Evolutionary conservation across 2,888 invertebrate species (phyloP).

Genomic region (Scaptodrosophila latifasciaeformis): DNA sequence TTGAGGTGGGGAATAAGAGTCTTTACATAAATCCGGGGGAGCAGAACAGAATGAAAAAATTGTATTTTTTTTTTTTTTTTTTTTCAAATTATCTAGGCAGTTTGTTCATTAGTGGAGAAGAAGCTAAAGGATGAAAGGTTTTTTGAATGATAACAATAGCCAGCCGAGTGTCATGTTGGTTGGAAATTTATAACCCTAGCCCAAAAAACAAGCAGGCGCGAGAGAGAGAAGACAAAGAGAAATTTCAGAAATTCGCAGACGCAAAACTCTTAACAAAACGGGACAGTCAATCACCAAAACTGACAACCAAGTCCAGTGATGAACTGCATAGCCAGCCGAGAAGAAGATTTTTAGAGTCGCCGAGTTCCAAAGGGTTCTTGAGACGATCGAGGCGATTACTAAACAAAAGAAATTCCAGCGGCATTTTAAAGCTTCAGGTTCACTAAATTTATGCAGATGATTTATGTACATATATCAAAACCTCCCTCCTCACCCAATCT

Average conservation of each 20-base stretch:
- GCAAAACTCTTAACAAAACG: slow-evolving; percentile 11
- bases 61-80: too few relatives aligned
- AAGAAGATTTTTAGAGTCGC: neutral
- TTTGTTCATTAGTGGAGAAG: too few relatives aligned
- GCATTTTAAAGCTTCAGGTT: slow-evolving; percentile 23
- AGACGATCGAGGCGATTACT: slow-evolving; percentile 12
- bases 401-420: slow-evolving; percentile 66
- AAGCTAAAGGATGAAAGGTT: too few relatives aligned
- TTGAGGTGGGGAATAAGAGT: too few relatives aligned
- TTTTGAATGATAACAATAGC: too few relatives aligned
- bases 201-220: slow-evolving; percentile 31
- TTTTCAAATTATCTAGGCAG: too few relatives aligned
- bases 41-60: too few relatives aligned
- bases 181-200: slow-evolving; percentile 48
- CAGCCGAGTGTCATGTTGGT: too few relatives aligned
- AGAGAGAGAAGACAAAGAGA: too few relatives aligned
- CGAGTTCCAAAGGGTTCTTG: too few relatives aligned
- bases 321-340: slow-evolving; percentile 33
- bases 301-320: slow-evolving; percentile 39
- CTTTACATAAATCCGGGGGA: too few relatives aligned
- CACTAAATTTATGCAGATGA: slow-evolving; percentile 66
- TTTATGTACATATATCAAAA: slow-evolving; percentile 66
- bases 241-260: slow-evolving; percentile 58
- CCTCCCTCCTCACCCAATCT: slow-evolving; percentile 12
- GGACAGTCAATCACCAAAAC: slow-evolving; percentile 63